phyloP scores from a whole-genome alignment of 2,797 vertebrate genomes.

The Eulemur rubriventer region DNA sequence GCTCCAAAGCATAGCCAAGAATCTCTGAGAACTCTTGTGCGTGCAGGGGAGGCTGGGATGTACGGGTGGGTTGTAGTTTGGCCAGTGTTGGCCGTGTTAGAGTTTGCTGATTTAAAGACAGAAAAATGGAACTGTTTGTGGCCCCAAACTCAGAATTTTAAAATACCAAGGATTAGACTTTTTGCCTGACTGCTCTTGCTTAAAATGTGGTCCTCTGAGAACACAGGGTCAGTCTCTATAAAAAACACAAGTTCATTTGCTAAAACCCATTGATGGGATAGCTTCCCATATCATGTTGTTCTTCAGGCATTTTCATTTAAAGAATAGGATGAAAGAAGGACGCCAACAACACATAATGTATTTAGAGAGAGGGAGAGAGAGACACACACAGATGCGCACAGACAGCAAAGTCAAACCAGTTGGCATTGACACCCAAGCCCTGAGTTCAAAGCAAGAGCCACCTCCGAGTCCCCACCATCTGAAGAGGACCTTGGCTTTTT shows the following conservation, averaged over 20 bases:
- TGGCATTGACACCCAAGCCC: slow-evolving; percentile 60
- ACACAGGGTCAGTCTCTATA: neutral
- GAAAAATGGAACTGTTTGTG: neutral
- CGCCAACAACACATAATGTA: neutral
- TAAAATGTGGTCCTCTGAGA: slow-evolving; percentile 13
- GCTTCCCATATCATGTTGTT: neutral
- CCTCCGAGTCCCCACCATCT: slow-evolving; percentile 64
- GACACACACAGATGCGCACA: slow-evolving; percentile 6
- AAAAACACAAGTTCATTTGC: slow-evolving; percentile 30
- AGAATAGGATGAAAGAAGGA: slow-evolving; percentile 48
- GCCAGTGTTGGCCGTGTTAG: neutral
- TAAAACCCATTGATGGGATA: slow-evolving; percentile 49
- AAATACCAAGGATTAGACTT: slow-evolving; percentile 2
- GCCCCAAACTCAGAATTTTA: neutral
- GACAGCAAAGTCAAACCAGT: slow-evolving; percentile 1
- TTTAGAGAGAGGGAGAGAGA: neutral
- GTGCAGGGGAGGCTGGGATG: neutral
- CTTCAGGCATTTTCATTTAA: slow-evolving; percentile 33
- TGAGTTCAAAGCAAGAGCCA: slow-evolving; percentile 73
- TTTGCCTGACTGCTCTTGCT: neutral
- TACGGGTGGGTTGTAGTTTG: too few species aligned
- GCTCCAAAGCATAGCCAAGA: neutral
- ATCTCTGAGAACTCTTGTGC: neutral
- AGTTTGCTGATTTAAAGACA: neutral
- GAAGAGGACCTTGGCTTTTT: slow-evolving; percentile 79